A percentile compares a stretch with the other conserved stretches of the same genome.
Evolutionary conservation across 2,797 vertebrate genomes (phyloP).

Genomic region (Odontamblyopus rebecca): DNA sequence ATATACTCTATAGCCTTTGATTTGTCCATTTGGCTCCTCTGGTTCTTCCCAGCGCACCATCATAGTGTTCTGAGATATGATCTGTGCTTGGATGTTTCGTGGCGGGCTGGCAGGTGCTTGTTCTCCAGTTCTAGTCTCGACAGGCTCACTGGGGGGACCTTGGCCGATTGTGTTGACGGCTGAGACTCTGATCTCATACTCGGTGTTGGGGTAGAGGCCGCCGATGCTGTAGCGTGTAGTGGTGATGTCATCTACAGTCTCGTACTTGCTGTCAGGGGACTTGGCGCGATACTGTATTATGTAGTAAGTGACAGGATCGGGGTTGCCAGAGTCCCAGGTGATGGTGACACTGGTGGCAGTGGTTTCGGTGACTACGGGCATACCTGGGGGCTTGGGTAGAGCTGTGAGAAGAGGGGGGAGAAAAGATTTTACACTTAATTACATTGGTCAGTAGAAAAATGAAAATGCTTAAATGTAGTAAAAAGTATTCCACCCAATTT

Average conservation of each 20-base stretch:
- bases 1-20: constrained; percentile 95
- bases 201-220: constrained; percentile 96
- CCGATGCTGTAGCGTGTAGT: constrained; percentile 98
- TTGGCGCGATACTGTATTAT: constrained; percentile 96
- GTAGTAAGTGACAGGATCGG: constrained; percentile 94
- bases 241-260: constrained; percentile 95
- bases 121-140: constrained; percentile 93
- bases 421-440: not conserved
- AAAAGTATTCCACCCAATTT: no score
- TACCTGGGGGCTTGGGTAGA: constrained; percentile 95
- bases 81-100: constrained; percentile 91
- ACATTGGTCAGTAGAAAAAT: not conserved
- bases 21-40: constrained; percentile 96
- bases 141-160: constrained; percentile 92
- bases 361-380: constrained; percentile 93
- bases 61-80: constrained; percentile 94
- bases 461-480: not conserved
- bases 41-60: constrained; percentile 98
- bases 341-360: constrained; percentile 98
- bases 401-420: constrained; percentile 72
- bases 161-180: constrained; percentile 97
- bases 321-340: constrained; percentile 98
- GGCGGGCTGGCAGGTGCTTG: constrained; percentile 96
- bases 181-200: constrained; percentile 96
- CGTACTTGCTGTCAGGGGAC: constrained; percentile 92